These are phyloP conservation scores for Vireo griseus DNA, from an alignment of 2,797 vertebrate genomes.

Conservation along the genomic window DNA sequence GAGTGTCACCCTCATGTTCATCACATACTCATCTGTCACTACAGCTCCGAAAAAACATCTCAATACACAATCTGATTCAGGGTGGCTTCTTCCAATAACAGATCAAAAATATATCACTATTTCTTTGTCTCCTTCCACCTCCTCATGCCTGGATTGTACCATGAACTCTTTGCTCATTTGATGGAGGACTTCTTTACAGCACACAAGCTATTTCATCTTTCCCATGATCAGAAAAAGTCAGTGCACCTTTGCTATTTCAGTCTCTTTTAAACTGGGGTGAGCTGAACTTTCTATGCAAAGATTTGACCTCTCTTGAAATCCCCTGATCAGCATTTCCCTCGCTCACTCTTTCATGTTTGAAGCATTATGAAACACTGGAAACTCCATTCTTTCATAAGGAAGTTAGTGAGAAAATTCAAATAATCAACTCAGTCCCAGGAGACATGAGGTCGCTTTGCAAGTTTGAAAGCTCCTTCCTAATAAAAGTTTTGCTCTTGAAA, in stretches of 20 bases:
- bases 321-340: slow-evolving; percentile 53
- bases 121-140: not conserved
- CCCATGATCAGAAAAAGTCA: not conserved
- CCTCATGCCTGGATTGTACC: not conserved
- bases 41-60: not conserved
- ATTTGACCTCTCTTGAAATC: slow-evolving; percentile 28
- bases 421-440: slow-evolving; percentile 1
- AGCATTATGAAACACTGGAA: slow-evolving; percentile 15
- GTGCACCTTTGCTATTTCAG: slow-evolving; percentile 6
- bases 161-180: not conserved
- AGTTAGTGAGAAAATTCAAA: slow-evolving; percentile 43
- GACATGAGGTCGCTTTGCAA: not conserved
- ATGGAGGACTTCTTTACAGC: not conserved
- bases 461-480: slow-evolving; percentile 24
- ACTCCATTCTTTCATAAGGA: slow-evolving; percentile 13
- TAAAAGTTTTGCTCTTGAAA: slow-evolving; percentile 19
- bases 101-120: not conserved
- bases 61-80: not conserved
- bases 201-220: not conserved
- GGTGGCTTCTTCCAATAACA: not conserved
- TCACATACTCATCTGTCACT: not conserved
- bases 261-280: not conserved
- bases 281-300: slow-evolving; percentile 41
- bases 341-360: not conserved
- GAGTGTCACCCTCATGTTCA: rapidly evolving